phyloP scores from a whole-genome alignment of 2,797 vertebrate genomes.

The Clarias pachynema region DNA sequence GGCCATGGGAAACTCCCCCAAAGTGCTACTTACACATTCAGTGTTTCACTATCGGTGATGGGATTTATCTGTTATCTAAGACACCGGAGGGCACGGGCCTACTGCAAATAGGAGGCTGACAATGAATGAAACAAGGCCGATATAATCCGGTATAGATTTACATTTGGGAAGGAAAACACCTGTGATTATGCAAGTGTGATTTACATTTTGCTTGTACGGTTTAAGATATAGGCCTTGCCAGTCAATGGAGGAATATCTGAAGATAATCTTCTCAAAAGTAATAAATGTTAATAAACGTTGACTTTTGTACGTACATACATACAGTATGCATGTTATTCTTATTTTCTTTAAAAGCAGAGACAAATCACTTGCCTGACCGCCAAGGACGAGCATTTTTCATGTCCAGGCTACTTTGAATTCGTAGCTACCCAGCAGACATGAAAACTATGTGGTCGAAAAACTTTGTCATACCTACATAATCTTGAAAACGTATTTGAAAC shows the following conservation, averaged over 20 bases:
- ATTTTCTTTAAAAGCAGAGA: background rate
- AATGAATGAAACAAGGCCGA: background rate
- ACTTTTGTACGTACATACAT: background rate
- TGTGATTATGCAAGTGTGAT: background rate
- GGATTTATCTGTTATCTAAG: conserved; percentile 11
- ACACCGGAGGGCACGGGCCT: background rate
- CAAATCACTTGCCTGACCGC: background rate
- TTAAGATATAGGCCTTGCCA: background rate
- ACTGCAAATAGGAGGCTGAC: background rate
- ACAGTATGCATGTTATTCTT: background rate
- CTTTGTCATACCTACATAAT: background rate
- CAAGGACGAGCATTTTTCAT: background rate
- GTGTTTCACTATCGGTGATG: conserved; percentile 33
- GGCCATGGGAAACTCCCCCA: conserved; percentile 43
- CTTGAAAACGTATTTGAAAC: too few relatives aligned
- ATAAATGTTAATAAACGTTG: background rate
- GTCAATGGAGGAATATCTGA: background rate
- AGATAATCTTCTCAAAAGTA: background rate
- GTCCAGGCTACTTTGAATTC: background rate
- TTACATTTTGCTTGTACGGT: background rate
- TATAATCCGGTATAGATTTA: background rate
- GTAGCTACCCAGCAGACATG: too few relatives aligned
- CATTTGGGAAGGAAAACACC: background rate
- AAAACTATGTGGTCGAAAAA: background rate
- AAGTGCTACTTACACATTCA: conserved; percentile 53